phyloP scores from a whole-genome alignment of 2,888 invertebrate species.

The Plusia festucae region DNA sequence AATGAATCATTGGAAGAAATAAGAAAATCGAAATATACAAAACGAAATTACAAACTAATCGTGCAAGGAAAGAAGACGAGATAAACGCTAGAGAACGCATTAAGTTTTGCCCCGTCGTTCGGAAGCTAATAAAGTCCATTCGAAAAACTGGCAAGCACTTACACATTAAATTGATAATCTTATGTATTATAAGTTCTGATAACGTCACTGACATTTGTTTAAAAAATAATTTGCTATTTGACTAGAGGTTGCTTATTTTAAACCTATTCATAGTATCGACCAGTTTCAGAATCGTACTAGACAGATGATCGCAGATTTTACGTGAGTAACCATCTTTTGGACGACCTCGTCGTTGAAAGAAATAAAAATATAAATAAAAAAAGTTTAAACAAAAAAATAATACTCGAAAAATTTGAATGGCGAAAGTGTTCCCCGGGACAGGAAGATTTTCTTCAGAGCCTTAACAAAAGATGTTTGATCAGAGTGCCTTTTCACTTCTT shows the following conservation, averaged over 20 bases:
- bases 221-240: constrained; percentile 75
- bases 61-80: constrained; percentile 66
- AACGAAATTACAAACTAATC: constrained; percentile 75
- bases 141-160: constrained; percentile 86
- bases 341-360: constrained; percentile 60
- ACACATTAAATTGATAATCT: constrained; percentile 83
- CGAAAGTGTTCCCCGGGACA: constrained; percentile 51
- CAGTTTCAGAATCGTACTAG: constrained; percentile 49
- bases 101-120: constrained; percentile 61
- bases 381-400: constrained; percentile 69
- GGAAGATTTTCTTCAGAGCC: constrained; percentile 52
- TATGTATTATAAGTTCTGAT: constrained; percentile 85
- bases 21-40: constrained; percentile 69
- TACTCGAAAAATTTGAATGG: constrained; percentile 70
- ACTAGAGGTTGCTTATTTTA: constrained; percentile 77
- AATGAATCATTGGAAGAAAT: constrained; percentile 68
- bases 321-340: constrained; percentile 32
- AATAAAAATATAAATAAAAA: constrained; percentile 73
- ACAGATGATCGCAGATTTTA: constrained; percentile 51
- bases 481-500: constrained; percentile 66
- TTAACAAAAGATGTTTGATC: constrained; percentile 39
- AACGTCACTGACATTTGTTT: constrained; percentile 86
- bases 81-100: constrained; percentile 63
- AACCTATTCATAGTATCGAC: constrained; percentile 61
- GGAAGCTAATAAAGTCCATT: constrained; percentile 73